Evolutionary conservation across 2,797 vertebrate species (phyloP).

Genomic region (Caiman crocodilus): DNA sequence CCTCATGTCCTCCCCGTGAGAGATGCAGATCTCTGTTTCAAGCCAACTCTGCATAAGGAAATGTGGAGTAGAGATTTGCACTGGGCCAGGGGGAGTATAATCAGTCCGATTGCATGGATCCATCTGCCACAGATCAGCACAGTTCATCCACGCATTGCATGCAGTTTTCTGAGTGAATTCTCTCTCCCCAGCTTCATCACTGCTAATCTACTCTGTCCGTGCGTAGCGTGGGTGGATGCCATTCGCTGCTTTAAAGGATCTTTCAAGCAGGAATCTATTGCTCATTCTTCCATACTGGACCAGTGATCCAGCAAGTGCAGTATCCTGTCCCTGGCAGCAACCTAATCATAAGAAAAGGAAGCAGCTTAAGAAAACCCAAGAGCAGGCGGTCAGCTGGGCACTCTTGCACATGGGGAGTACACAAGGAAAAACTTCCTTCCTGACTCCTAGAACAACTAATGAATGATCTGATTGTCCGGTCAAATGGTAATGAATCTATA

Average conservation of each 20-base stretch:
- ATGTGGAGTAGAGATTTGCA: neutral
- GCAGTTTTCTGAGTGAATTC: neutral
- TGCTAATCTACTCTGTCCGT: neutral
- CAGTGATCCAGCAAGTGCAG: neutral
- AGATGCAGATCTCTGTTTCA: neutral
- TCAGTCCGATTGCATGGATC: neutral
- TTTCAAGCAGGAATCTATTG: constrained; percentile 13
- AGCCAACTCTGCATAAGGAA: neutral
- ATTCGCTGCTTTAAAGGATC: neutral
- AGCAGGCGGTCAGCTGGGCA: neutral
- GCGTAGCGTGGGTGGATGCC: neutral
- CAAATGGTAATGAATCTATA: constrained; percentile 45
- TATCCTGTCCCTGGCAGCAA: neutral
- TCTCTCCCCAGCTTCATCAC: neutral
- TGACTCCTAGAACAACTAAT: neutral
- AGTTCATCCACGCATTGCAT: neutral
- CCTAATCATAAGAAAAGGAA: neutral
- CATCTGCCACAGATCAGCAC: neutral
- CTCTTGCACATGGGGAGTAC: neutral
- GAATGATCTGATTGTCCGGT: neutral
- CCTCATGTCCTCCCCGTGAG: neutral
- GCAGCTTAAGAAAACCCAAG: neutral
- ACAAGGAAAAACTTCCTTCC: neutral
- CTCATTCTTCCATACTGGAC: neutral
- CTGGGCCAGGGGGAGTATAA: neutral